Conservation (phyloP, 2,113 vertebrate species). For the Stercorarius parasiticus region DNA sequence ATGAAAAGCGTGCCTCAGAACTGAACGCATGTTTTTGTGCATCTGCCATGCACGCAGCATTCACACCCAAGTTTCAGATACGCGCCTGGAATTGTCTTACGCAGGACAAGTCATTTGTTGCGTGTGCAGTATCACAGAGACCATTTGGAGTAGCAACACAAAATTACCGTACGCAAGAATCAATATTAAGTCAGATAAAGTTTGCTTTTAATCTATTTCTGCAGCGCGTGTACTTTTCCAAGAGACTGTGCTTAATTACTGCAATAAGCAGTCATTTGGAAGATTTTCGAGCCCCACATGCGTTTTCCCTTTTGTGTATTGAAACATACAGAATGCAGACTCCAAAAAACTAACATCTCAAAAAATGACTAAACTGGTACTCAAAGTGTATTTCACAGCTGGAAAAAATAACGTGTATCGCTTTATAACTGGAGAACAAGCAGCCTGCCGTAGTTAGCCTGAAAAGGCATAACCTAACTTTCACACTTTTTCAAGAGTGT, state of each 20-base stretch:
- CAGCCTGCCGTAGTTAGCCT: background rate
- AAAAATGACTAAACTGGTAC: background rate
- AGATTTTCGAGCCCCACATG: fast-evolving
- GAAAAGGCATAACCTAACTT: background rate
- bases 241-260: background rate
- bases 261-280: background rate
- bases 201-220: background rate
- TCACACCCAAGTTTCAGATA: background rate
- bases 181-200: background rate
- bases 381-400: background rate
- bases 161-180: background rate
- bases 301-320: fast-evolving
- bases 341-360: background rate
- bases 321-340: fast-evolving
- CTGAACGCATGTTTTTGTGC: fast-evolving
- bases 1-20: background rate
- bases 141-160: background rate
- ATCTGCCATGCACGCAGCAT: fast-evolving
- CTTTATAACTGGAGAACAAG: background rate
- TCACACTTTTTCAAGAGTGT: fast-evolving
- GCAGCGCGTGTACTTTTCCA: fast-evolving
- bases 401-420: background rate
- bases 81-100: fast-evolving
- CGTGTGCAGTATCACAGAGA: background rate
- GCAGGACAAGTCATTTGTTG: fast-evolving